Base-by-base conservation (phyloP, 2,113 vertebrate genomes). In the Paratilapia polleni region DNA sequence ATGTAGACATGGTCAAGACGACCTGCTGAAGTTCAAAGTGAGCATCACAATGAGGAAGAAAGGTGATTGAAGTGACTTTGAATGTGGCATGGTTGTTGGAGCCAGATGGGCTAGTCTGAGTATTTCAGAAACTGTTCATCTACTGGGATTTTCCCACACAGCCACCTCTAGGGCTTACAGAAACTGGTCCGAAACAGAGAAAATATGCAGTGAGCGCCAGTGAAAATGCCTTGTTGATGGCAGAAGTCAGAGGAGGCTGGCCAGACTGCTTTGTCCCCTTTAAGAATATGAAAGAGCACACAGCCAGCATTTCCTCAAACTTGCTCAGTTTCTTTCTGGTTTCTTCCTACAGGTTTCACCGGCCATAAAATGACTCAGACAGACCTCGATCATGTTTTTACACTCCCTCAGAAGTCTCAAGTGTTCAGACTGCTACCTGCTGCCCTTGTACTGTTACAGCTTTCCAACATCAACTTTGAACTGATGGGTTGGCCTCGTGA, bases 321-420 rank as follows among this genome's bases (percentile, higher is more conserved):
- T 19, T 4, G 13, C 41, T 60, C 52, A 68, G 19, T 47, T 22
- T 41, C 2, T n/a, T 56, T 8, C 6, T 24, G 19, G 19, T 49
- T 61, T 63, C 92, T 54, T 84, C 14, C n/a, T 92, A 82, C 90
- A 99, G 98, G 96, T 99, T 99, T 95, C 98, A 99, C 82, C 96
- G 98, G 92, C 98, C 98, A 26, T 99, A 96, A 96, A 92, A 84
- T 81, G 89, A 80, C 47, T 80, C 77, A 85, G 89, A 92, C 66
- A 84, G 94, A 95, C 89, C 93, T 90, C 91, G 89, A 94, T 89
- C 17, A 81, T 93, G 89, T 31, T 85, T 78, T 58, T 47, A 22
- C 70, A 41, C 60, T 83, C 64, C 63, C 31, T 84, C 82, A 60
- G 92, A 95, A 96, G 96, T 96, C 95, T 93, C 94, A 95, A 96